Conservation (phyloP, 1,140 invertebrate species). For the Cydia amplana region DNA sequence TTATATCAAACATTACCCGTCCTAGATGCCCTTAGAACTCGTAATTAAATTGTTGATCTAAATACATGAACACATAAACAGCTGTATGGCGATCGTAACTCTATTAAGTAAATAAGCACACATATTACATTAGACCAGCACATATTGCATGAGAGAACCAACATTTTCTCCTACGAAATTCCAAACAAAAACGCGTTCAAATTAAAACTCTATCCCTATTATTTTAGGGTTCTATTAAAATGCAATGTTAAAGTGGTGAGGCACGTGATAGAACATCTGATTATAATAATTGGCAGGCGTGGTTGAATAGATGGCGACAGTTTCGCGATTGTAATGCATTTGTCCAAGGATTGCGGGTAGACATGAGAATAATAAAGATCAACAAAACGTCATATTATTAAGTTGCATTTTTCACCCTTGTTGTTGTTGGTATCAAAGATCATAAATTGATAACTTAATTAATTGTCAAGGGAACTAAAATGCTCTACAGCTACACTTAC, state of each 20-base stretch:
- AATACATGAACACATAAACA: neutral
- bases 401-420: no score
- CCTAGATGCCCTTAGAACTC: no score
- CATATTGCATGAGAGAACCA: neutral
- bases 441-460: no score
- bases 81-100: neutral
- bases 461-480: no score
- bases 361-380: neutral
- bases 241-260: neutral
- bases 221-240: neutral
- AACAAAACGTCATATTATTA: no score
- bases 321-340: neutral
- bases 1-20: neutral
- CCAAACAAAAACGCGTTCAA: neutral
- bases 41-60: neutral
- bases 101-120: neutral
- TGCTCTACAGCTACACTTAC: no score
- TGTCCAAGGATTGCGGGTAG: constrained; percentile 3
- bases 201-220: neutral
- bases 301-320: constrained; percentile 12
- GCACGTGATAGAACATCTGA: neutral
- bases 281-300: constrained; percentile 17
- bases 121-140: neutral
- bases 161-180: neutral
- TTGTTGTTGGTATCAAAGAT: no score